These are phyloP conservation scores for Gasterosteus nipponicus DNA, from an alignment of 2,113 vertebrate species.

Conservation along the genomic window DNA sequence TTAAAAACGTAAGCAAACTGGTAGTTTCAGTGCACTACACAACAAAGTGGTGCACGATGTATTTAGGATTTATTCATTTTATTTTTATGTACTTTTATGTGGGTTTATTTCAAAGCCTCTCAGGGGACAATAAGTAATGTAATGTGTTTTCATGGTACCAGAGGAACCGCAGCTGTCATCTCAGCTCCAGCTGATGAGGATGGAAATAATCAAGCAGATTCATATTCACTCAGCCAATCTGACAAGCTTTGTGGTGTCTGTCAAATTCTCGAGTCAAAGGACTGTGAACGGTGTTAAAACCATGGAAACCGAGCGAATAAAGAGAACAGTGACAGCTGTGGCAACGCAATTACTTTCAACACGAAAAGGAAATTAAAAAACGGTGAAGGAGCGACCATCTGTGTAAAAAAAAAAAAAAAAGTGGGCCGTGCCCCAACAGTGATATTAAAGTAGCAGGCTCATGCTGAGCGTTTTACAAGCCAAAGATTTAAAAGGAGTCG, in stretches of 20 bases:
- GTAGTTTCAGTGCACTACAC: background rate
- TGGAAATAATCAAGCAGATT: constrained; percentile 48
- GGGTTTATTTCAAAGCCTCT: constrained; percentile 7
- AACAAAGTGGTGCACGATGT: background rate
- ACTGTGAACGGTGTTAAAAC: constrained; percentile 35
- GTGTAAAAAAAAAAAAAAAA: constrained; percentile 20
- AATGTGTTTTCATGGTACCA: constrained; percentile 25
- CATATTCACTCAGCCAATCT: constrained; percentile 43
- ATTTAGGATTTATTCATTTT: background rate
- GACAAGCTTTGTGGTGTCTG: constrained; percentile 50
- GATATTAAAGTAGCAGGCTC: constrained; percentile 69
- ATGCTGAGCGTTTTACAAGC: constrained; percentile 45
- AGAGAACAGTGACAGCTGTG: constrained; percentile 56
- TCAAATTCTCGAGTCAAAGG: constrained; percentile 39
- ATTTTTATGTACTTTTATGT: constrained; percentile 1
- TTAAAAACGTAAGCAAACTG: background rate
- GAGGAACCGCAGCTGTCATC: constrained; percentile 31
- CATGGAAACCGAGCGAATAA: constrained; percentile 38
- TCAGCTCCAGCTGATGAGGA: constrained; percentile 33
- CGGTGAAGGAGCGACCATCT: constrained; percentile 56
- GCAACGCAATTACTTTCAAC: constrained; percentile 73
- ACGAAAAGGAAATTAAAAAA: constrained; percentile 72
- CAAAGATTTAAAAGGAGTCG: constrained; percentile 53
- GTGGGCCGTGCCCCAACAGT: constrained; percentile 36
- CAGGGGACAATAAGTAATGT: constrained; percentile 19